Conservation (phyloP, 2,797 vertebrate genomes). For the Harpagifer antarcticus region DNA sequence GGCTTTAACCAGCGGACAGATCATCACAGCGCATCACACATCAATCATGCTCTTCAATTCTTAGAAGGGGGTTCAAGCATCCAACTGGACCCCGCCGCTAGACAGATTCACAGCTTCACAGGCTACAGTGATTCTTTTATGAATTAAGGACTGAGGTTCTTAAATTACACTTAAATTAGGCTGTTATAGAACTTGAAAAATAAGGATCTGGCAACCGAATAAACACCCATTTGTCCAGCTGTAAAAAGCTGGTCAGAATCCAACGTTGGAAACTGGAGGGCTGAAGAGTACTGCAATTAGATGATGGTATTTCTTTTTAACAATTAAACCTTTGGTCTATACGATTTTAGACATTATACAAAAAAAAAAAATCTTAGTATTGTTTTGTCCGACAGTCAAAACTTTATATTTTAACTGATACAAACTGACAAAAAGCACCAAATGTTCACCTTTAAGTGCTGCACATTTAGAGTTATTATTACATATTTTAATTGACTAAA, state of each 20-base stretch:
- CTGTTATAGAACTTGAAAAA: constrained; percentile 16
- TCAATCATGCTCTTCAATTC: constrained; percentile 80
- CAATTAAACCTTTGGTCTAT: not conserved
- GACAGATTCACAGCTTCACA: constrained; percentile 62
- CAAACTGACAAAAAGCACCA: not conserved
- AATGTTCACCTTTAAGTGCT: not conserved
- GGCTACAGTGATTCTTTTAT: constrained; percentile 40
- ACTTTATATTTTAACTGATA: not conserved
- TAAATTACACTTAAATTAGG: constrained; percentile 36
- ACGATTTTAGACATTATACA: not conserved
- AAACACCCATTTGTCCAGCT: constrained; percentile 21
- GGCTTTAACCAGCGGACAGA: constrained; percentile 69
- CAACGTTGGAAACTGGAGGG: not conserved
- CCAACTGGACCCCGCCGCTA: constrained; percentile 67
- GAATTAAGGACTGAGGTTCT: constrained; percentile 34
- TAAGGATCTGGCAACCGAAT: not conserved
- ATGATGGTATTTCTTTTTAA: not conserved
- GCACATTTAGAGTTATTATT: not conserved
- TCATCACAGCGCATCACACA: constrained; percentile 67
- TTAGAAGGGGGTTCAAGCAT: constrained; percentile 61
- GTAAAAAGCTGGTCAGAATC: not conserved
- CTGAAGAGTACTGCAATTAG: no score
- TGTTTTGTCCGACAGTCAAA: not conserved
- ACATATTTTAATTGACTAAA: not conserved
- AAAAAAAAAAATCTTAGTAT: not conserved